A percentile compares a stretch with the other conserved stretches of the same genome.
Evolutionary conservation across 2,797 vertebrate genomes (phyloP).

Genomic region (Anas georgica): DNA sequence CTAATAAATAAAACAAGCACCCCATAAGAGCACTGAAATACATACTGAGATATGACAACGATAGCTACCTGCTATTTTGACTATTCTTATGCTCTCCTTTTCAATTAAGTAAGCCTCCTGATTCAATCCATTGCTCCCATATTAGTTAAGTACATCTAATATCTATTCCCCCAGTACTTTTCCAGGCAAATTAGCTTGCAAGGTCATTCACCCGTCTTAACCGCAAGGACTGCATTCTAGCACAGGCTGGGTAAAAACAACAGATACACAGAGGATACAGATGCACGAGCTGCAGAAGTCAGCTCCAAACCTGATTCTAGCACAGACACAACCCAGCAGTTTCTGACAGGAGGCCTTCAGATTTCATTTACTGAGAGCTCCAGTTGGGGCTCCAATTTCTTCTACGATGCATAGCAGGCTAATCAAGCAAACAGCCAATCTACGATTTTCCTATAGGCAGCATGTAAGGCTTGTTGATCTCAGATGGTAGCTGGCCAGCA

Average conservation of each 20-base stretch:
- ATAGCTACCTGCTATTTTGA: background rate
- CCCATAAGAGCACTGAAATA: background rate
- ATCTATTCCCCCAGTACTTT: background rate
- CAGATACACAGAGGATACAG: background rate
- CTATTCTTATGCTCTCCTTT: background rate
- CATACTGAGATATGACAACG: background rate
- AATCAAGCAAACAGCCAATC: background rate
- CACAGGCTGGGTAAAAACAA: background rate
- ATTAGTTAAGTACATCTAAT: background rate
- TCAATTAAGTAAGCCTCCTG: background rate
- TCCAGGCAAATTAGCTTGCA: background rate
- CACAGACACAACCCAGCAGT: background rate
- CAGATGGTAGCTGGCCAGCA: background rate
- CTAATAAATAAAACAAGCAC: background rate
- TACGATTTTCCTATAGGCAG: background rate
- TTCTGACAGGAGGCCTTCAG: too few relatives aligned
- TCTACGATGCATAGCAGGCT: background rate
- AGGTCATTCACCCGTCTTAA: background rate
- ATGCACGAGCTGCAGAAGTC: accelerated
- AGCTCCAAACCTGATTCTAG: background rate
- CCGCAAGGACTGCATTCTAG: background rate
- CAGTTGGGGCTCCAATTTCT: background rate
- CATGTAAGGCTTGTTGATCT: background rate
- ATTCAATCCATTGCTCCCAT: background rate
- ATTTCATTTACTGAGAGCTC: background rate